Evolutionary conservation across 2,113 vertebrate genomes (phyloP).

Genomic region (Saguinus imperator): DNA sequence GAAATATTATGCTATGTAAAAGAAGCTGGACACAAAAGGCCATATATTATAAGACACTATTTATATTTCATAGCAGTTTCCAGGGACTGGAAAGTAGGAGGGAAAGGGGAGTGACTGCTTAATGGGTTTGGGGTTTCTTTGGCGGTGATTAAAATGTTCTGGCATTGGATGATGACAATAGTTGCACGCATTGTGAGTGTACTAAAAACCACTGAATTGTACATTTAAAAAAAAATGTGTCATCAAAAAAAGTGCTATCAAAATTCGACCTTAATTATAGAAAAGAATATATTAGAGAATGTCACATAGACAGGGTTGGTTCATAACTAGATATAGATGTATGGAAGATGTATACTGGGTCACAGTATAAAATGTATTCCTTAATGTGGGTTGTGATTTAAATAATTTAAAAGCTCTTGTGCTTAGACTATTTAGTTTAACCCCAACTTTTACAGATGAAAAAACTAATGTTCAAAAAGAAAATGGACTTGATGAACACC

Average conservation of each 20-base stretch:
- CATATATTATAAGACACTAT: background rate
- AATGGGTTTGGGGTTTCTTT: background rate
- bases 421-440: background rate
- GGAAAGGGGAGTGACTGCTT: background rate
- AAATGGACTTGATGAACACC: background rate
- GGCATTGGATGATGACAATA: background rate
- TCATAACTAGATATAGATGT: background rate
- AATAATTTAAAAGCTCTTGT: background rate
- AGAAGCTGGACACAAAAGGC: background rate
- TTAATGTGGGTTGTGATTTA: background rate
- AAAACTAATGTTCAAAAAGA: background rate
- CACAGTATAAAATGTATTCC: background rate
- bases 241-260: background rate
- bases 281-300: background rate
- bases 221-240: background rate
- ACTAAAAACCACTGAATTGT: background rate
- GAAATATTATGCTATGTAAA: background rate
- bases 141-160: background rate
- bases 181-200: background rate
- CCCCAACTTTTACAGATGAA: background rate
- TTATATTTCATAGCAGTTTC: background rate
- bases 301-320: background rate
- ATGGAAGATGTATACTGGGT: background rate
- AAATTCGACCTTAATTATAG: background rate
- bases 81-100: background rate